phyloP scores from a whole-genome alignment of 2,113 vertebrate genomes.

The Anarhynchus alexandrinus region DNA sequence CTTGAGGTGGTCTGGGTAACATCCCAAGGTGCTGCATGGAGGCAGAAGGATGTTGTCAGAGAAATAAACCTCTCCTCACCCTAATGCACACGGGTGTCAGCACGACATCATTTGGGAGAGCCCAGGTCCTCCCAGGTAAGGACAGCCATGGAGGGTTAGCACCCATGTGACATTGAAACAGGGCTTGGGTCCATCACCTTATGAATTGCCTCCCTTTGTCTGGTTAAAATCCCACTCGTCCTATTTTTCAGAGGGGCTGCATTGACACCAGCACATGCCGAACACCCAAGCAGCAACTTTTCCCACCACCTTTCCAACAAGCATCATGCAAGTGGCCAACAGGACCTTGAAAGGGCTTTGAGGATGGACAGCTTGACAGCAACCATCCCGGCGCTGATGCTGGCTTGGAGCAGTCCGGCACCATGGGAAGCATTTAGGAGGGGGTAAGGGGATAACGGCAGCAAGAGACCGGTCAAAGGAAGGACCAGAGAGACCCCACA shows the following conservation, averaged over 20 bases:
- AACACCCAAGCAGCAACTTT: neutral
- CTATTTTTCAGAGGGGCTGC: neutral
- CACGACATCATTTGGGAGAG: neutral
- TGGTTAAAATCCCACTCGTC: neutral
- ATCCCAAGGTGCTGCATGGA: neutral
- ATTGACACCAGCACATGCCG: neutral
- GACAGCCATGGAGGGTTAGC: neutral
- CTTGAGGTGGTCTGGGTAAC: neutral
- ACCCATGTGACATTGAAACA: neutral
- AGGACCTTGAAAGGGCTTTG: neutral
- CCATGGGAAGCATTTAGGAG: neutral
- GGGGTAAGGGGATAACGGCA: neutral
- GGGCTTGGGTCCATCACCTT: rapidly evolving
- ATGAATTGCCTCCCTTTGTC: neutral
- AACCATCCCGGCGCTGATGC: neutral
- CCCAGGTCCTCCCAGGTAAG: neutral
- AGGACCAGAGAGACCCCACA: neutral
- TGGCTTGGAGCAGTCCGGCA: neutral
- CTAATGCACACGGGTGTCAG: neutral
- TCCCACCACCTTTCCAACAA: neutral
- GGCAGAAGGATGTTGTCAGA: neutral
- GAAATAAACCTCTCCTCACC: neutral
- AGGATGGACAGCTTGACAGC: neutral
- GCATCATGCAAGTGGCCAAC: neutral
- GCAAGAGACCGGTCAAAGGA: neutral